Base-by-base conservation (phyloP, 2,888 invertebrate genomes). In the Phytoseiulus persimilis region DNA sequence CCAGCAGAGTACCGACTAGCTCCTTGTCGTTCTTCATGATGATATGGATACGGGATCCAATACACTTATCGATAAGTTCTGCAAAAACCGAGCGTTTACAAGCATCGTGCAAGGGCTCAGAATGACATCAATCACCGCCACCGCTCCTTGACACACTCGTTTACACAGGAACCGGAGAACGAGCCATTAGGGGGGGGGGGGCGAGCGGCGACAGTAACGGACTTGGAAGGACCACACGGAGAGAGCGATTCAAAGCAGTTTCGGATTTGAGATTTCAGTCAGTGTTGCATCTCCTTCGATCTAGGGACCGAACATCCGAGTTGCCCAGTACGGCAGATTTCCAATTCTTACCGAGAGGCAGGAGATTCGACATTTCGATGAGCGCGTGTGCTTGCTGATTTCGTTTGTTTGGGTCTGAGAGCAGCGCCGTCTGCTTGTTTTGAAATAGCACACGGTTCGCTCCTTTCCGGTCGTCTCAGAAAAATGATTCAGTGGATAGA, bases 21-120 rank as follows among this genome's bases (percentile, higher is more conserved):
- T 99, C 99, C 93, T 98, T 99, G 93, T 99, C 99, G 93, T 98
- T 98, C 93, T 99, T 99, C 99, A 99, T 99, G 91, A 99, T 98
- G 39, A 99, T 99, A 93, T 99, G 99, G 92, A 99, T 99, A 91
- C 98, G 94, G 0, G 99, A 99, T 83, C 99, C 99, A 92, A 99
- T 99, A 93, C 99, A 99, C 94, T 99, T 99, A 93, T 99, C 99
- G 33, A 99, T 98, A 92, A 99, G 94, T 93, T 99, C 99, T 96
- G 93, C 90, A 94, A 94, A 89, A 90, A 31, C 1, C 28, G 84
- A 46, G 46, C 46, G 46, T 14, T 46, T 11, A 14, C 9, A 46
- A 6, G 46, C 9, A 46, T 46, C 6, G 14, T 46, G 46, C 46
- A n/a, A 46, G 65, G 18, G 65, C 65, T 65, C 65, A 65, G n/a